Base-by-base conservation (phyloP, 1,140 invertebrate genomes). In the Pararge aegeria region DNA sequence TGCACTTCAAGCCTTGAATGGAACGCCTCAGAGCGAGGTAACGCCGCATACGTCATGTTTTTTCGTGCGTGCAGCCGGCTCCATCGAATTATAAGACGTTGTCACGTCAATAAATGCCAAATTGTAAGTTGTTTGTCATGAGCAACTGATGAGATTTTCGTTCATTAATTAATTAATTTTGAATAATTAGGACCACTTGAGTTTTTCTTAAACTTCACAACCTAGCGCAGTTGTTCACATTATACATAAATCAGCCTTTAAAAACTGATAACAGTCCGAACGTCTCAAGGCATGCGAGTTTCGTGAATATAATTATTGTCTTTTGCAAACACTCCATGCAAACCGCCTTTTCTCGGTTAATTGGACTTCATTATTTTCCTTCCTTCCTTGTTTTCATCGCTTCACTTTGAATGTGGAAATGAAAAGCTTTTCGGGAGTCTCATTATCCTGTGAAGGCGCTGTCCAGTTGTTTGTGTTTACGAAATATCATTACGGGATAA, bases 351-450 rank as follows among this genome's bases (percentile, higher is more conserved):
- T 40, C 37, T 40, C 37, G 37, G 37, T 40, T 15, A 40, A 40
- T 40, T 15, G 37, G 13, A 40, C 37, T 5, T 7, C 37, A 16
- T 15, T 40, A 40, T 40, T 40, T 16, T 16, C 9, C 9, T 40
- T 40, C 15, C n/a, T 40, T 40, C 37, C 15, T 40, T 40, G 15
- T 40, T 40, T 15, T 16, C 15, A 13, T 40, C 37, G 15, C 37
- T 40, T 40, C 37, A 40, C 37, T 15, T 40, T 40, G 30, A 37
- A 37, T 10, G 37, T 40, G n/a, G 37, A 40, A 40, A 40, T 40
- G 15, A 13, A 40, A 40, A 40, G n/a, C n/a, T 40, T 40, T 40
- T 40, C 37, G 15, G 37, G 37, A 40, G 13, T 40, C 37, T 40
- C 37, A 40, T 40, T 40, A 40, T 40, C n/a, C 3, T 40, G 37